A percentile compares a stretch with the other conserved stretches of the same genome.
phyloP scores from a whole-genome alignment of 2,888 invertebrate species.

The Campopleginae sp. region DNA sequence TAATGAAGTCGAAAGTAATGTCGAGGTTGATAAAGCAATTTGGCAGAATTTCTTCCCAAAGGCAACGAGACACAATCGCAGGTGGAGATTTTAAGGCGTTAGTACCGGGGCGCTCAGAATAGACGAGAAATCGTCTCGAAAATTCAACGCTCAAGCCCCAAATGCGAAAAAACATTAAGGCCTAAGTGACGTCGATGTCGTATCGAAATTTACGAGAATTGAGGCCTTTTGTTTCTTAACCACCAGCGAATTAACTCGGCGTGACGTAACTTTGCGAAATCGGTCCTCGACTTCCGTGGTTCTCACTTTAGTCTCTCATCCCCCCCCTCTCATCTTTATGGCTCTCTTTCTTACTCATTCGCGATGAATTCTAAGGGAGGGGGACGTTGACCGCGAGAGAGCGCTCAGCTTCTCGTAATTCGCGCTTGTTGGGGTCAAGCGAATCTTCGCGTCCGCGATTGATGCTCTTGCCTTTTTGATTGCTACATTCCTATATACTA shows the following conservation, averaged over 20 bases:
- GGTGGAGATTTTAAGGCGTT: not conserved
- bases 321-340: conserved; percentile 2
- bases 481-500: conserved; percentile 58
- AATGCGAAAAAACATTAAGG: conserved; percentile 37
- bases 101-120: conserved; percentile 4
- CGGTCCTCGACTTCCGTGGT: conserved; percentile 63
- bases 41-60: not conserved
- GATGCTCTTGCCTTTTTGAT: conserved; percentile 54
- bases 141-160: conserved; percentile 36
- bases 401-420: conserved; percentile 60
- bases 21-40: not conserved
- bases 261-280: conserved; percentile 58
- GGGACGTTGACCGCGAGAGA: conserved; percentile 51
- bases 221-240: conserved; percentile 21
- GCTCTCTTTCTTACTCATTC: conserved; percentile 35
- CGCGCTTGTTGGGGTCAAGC: conserved; percentile 76
- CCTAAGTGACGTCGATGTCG: not conserved
- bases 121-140: conserved; percentile 5
- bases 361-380: conserved; percentile 28
- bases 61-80: not conserved
- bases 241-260: conserved; percentile 38
- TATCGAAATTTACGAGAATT: not conserved
- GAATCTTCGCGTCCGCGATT: conserved; percentile 70
- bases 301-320: conserved; percentile 44
- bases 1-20: not conserved